A percentile compares a stretch with the other conserved stretches of the same genome.
phyloP scores from a whole-genome alignment of 2,113 vertebrate species.

The Saccopteryx leptura region DNA sequence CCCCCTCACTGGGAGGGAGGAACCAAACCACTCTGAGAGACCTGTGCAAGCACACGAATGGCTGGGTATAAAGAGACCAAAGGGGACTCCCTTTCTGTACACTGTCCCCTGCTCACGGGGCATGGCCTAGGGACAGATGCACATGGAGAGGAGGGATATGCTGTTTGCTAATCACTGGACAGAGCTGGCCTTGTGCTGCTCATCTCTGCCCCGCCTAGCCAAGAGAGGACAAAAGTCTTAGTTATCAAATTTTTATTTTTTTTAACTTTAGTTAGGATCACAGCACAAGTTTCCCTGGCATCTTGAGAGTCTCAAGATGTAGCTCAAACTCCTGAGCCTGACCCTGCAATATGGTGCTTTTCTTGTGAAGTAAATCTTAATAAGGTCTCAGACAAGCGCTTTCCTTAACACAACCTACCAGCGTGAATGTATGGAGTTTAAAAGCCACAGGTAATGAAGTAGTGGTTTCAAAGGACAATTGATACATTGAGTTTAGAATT shows the following conservation, averaged over 20 bases:
- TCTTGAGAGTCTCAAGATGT: slow-evolving; percentile 37
- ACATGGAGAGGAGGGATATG: not conserved
- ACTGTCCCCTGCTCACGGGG: not conserved
- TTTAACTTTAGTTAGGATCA: not conserved
- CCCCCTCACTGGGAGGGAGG: not conserved
- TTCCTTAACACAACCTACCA: not conserved
- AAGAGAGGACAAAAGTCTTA: not conserved
- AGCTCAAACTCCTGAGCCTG: not conserved
- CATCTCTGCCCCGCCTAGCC: not conserved
- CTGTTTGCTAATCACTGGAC: not conserved
- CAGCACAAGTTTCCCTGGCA: not conserved
- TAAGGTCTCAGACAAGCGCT: not conserved
- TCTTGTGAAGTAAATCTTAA: not conserved
- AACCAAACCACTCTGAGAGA: not conserved
- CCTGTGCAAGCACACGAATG: not conserved
- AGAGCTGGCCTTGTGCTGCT: not conserved
- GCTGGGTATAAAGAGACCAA: not conserved
- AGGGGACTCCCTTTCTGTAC: not conserved
- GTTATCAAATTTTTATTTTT: not conserved
- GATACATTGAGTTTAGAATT: not conserved
- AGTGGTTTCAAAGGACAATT: not conserved
- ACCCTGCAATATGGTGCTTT: not conserved
- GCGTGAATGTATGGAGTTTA: not conserved
- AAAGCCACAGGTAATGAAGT: not conserved
- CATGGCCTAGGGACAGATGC: not conserved